Evolutionary conservation across 2,113 vertebrate species (phyloP).

Genomic region (Xenopus laevis): DNA sequence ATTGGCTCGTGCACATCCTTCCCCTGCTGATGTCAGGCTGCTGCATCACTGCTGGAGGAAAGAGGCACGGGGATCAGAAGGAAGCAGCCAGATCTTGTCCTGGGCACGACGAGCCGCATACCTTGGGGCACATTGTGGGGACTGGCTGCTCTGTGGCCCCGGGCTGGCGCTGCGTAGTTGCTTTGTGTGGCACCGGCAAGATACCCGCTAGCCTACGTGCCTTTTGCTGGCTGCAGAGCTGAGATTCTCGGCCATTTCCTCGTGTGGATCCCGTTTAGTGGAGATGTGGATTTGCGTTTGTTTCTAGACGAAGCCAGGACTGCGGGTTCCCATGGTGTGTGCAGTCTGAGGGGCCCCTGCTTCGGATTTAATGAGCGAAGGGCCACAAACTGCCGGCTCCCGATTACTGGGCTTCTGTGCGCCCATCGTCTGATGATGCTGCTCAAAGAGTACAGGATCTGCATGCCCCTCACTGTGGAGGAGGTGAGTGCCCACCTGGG

Average conservation of each 20-base stretch:
- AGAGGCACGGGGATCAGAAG: conserved; percentile 36
- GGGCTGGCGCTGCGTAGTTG: conserved; percentile 36
- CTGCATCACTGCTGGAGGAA: conserved; percentile 5
- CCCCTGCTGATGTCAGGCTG: conserved; percentile 66
- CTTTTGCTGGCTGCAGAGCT: conserved; percentile 37
- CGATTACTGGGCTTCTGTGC: too few species aligned
- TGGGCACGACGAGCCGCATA: conserved; percentile 12
- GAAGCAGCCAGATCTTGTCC: conserved; percentile 27
- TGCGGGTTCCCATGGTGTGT: neutral
- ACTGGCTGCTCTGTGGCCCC: conserved; percentile 17
- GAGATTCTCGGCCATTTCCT: neutral
- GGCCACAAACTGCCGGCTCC: neutral
- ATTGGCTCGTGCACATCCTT: conserved; percentile 61
- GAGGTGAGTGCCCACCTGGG: conserved; percentile 74
- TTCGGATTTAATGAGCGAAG: neutral
- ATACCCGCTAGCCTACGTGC: too few species aligned
- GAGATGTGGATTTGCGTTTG: neutral
- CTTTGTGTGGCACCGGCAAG: too few species aligned
- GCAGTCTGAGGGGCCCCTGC: neutral
- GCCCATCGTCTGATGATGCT: conserved; percentile 70
- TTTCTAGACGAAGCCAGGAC: neutral
- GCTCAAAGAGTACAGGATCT: conserved; percentile 97
- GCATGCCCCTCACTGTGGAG: conserved; percentile 93
- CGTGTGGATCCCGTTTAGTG: neutral
- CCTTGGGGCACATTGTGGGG: conserved; percentile 2